Evolutionary conservation across 1,140 invertebrate species (phyloP), one percentile per base, ranked within the genome.

Genomic region (Ostrea denselamellosa): DNA sequence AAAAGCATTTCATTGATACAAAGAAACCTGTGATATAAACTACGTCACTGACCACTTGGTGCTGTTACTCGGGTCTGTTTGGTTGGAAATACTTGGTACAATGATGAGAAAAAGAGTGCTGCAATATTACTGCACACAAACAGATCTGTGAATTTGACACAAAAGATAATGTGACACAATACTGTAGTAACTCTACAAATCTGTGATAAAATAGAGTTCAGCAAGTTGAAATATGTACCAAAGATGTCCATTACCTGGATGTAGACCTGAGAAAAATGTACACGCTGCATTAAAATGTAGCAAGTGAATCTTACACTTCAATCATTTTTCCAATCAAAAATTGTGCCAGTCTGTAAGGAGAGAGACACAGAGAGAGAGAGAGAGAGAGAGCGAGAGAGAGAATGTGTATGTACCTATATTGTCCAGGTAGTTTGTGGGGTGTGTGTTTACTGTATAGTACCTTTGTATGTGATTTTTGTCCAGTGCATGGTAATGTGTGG

Each of bases 1-100:
- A 77, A 77, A 77, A 44, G 58, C 68, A 77, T 77, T 77, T 77
- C 68, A 77, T 77, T 77, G 68, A 77, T 77, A 77, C 68, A 77
- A 77, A 77, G 68, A 28, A 77, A 34, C 22, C 68, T 77, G 68
- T 77, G 68, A 77, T 77, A 77, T 25, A 77, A 44, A 77, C 68
- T 77, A 28, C 68, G 68, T 77, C 68, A 77, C 68, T 77, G 68
- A 77, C 68, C 22, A 77, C 22, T 14, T 77, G 68, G 68, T 77
- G 68, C 68, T 77, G 68, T 28, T 77, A 77, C 68, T 77, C 68
- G 28, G 68, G 68, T 77, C 25, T 77, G 68, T 77, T 77, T 77
- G 68, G 68, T 22, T 77, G 68, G 68, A 77, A 77, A 77, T 77
- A 77, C 68, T 77, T 77, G 68, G 68, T 77, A 77, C 14, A 2